Evolutionary conservation across 1,140 invertebrate genomes (phyloP).

Genomic region (Heliothis virescens): DNA sequence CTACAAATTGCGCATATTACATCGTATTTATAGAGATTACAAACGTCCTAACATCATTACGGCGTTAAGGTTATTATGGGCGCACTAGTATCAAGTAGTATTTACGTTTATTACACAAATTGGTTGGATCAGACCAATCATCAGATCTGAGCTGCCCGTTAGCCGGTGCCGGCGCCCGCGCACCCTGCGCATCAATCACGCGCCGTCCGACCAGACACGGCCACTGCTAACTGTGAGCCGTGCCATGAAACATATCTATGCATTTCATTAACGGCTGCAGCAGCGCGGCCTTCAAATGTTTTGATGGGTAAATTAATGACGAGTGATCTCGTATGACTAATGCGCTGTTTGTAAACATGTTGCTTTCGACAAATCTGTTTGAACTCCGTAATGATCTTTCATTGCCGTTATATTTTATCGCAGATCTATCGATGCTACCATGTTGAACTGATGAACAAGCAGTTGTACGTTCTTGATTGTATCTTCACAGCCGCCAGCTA

Average conservation of each 20-base stretch:
- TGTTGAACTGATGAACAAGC: conserved; percentile 19
- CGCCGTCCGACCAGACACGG: not conserved
- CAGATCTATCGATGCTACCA: conserved; percentile 21
- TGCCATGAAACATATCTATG: conserved; percentile 60
- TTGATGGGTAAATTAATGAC: conserved; percentile 63
- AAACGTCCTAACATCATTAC: conserved; percentile 44
- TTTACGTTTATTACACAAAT: conserved; percentile 49
- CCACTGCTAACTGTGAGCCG: conserved; percentile 62
- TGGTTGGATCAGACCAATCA: conserved; percentile 34
- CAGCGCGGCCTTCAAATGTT: conserved; percentile 62
- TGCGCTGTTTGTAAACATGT: conserved; percentile 28
- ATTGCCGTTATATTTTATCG: not conserved
- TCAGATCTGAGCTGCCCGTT: conserved; percentile 54
- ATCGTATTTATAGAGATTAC: conserved; percentile 43
- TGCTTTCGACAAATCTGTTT: conserved; percentile 34
- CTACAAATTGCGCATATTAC: conserved; percentile 39
- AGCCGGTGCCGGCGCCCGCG: conserved; percentile 61
- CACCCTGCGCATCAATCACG: conserved; percentile 30
- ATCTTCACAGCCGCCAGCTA: conserved; percentile 16
- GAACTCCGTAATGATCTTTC: conserved; percentile 34
- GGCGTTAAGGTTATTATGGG: conserved; percentile 30
- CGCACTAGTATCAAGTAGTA: conserved; percentile 28
- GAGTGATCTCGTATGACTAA: conserved; percentile 57
- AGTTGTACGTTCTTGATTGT: conserved; percentile 4
- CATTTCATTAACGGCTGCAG: conserved; percentile 58